phyloP scores from a whole-genome alignment of 2,888 invertebrate species.

The Dynastes grantii region DNA sequence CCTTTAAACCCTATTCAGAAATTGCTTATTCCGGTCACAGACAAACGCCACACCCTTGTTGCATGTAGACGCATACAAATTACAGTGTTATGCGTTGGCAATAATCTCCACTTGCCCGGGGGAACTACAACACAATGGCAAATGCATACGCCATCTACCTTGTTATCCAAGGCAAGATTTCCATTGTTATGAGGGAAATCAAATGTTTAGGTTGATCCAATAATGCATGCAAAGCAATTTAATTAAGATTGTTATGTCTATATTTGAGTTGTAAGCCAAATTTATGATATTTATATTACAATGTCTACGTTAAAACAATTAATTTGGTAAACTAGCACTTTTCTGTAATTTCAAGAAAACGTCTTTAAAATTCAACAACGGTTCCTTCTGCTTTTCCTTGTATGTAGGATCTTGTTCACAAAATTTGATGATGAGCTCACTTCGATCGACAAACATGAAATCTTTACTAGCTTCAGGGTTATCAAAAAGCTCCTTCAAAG shows the following conservation, averaged over 20 bases:
- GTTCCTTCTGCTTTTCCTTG: constrained; percentile 32
- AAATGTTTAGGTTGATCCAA: too few relatives aligned
- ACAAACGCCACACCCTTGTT: background rate
- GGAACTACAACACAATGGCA: background rate
- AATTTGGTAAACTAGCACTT: background rate
- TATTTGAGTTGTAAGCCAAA: too few relatives aligned
- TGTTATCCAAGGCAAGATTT: background rate
- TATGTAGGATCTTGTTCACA: constrained; percentile 50
- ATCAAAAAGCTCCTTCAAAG: constrained; percentile 22
- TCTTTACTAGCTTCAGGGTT: constrained; percentile 20
- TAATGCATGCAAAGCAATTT: too few relatives aligned
- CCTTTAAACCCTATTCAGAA: too few relatives aligned
- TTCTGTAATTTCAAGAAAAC: background rate
- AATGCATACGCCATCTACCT: background rate
- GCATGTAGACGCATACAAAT: background rate
- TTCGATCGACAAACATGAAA: constrained; percentile 51
- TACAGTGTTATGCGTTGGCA: background rate
- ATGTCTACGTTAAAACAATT: too few relatives aligned
- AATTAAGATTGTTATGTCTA: too few relatives aligned
- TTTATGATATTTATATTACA: too few relatives aligned
- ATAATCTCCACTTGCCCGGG: constrained; percentile 1
- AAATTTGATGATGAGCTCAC: constrained; percentile 46
- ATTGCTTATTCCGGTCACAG: background rate
- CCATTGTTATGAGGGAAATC: background rate
- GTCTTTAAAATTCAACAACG: constrained; percentile 32